Percentiles rank a stretch among this genome's conserved stretches.
phyloP scores from a whole-genome alignment of 2,888 invertebrate genomes.

The Adela reaumurella region DNA sequence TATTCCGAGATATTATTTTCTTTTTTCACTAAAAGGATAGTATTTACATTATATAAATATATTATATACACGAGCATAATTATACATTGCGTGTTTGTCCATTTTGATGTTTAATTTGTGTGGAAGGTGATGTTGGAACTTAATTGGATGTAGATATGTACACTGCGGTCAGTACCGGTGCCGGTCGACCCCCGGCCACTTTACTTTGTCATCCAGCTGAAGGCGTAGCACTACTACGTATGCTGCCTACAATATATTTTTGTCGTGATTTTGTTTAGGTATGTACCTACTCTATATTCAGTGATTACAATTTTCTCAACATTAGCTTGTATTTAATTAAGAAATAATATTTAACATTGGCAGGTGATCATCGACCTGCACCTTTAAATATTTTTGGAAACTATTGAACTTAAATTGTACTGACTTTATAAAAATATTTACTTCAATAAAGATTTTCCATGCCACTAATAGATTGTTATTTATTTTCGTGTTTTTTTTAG shows the following conservation, averaged over 20 bases:
- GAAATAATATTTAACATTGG: conserved; percentile 60
- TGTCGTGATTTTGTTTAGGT: conserved; percentile 58
- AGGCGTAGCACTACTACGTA: conserved; percentile 50
- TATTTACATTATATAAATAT: conserved; percentile 56
- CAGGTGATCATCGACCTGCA: conserved; percentile 59
- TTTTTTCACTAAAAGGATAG: conserved; percentile 47
- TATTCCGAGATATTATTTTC: conserved; percentile 56
- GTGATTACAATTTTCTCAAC: conserved; percentile 59
- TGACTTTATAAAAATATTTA: conserved; percentile 61
- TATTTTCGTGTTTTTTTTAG: no score
- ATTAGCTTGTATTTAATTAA: conserved; percentile 61
- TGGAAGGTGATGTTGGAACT: conserved; percentile 47
- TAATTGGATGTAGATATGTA: neutral
- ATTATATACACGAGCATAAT: conserved; percentile 44
- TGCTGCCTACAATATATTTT: conserved; percentile 59
- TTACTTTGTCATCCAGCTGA: neutral
- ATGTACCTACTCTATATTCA: conserved; percentile 55
- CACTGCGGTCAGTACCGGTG: neutral
- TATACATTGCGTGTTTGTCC: conserved; percentile 57
- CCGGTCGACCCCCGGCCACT: no score
- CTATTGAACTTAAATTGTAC: conserved; percentile 61
- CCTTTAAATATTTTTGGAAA: conserved; percentile 60
- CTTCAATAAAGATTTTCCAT: conserved; percentile 60
- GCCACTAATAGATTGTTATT: no score
- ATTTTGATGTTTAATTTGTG: conserved; percentile 49